Evolutionary conservation across 2,113 vertebrate genomes (phyloP).

Genomic region (Oncorhynchus mykiss): DNA sequence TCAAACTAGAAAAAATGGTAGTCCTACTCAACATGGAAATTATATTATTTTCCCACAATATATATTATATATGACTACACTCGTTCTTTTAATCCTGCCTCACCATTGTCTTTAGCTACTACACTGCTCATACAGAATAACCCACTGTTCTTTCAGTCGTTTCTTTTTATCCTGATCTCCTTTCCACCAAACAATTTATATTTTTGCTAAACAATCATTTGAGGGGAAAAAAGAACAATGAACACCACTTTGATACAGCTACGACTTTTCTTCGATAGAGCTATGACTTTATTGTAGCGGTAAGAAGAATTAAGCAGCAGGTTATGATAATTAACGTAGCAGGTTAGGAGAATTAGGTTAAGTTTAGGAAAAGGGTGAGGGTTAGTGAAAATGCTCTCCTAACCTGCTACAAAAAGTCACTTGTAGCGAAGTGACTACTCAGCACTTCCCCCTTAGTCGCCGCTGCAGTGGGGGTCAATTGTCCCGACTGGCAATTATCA

Average conservation of each 20-base stretch:
- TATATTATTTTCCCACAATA: no score
- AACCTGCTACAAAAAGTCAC: no score
- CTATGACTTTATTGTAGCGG: no score
- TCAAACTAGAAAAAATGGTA: background rate
- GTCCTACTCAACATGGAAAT: background rate
- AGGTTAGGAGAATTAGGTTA: no score
- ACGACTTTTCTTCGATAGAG: no score
- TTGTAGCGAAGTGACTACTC: background rate
- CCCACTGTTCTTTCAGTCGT: no score
- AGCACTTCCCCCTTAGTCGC: background rate
- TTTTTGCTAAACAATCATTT: background rate
- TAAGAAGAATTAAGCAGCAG: no score
- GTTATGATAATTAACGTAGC: no score
- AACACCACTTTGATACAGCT: no score
- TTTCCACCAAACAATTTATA: background rate
- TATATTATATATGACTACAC: no score
- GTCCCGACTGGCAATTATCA: conserved; percentile 7
- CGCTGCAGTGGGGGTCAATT: background rate
- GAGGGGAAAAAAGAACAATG: background rate
- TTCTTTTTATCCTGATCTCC: background rate
- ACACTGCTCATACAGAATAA: background rate
- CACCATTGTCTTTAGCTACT: background rate
- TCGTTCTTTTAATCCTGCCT: background rate
- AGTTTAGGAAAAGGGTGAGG: no score
- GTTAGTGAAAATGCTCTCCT: no score